Percentiles rank a stretch among this genome's conserved stretches.
These are phyloP conservation scores for Philonicus albiceps DNA, from an alignment of 2,888 invertebrate genomes.

Conservation along the genomic window DNA sequence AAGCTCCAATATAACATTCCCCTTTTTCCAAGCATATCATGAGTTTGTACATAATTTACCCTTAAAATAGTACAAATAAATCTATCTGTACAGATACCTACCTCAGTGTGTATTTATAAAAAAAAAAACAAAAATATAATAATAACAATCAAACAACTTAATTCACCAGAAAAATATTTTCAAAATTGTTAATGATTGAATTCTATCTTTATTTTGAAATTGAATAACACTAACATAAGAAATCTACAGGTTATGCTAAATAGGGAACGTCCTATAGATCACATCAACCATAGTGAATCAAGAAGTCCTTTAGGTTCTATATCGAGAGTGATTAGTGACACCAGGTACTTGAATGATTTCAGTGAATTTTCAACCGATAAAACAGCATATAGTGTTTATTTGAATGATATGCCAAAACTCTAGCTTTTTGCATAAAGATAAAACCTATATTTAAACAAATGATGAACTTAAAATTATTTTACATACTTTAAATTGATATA, in stretches of 20 bases:
- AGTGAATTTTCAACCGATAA: background rate
- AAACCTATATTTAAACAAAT: background rate
- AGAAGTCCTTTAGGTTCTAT: constrained; percentile 53
- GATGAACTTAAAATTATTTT: background rate
- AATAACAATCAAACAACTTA: background rate
- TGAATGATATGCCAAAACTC: background rate
- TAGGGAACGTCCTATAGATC: constrained; percentile 57
- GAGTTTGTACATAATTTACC: background rate
- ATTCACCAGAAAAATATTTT: background rate
- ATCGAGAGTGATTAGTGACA: constrained; percentile 55
- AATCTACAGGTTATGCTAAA: constrained; percentile 59
- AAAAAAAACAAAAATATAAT: too few relatives aligned
- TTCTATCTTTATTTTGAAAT: background rate
- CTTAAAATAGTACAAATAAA: background rate
- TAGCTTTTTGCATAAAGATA: background rate
- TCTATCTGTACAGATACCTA: background rate
- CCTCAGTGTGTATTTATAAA: background rate
- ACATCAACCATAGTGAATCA: constrained; percentile 52
- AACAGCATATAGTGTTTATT: background rate
- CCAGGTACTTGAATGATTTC: constrained; percentile 52
- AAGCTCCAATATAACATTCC: background rate
- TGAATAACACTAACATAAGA: constrained; percentile 43
- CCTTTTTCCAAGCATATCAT: background rate
- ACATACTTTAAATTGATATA: background rate
- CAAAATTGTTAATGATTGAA: background rate